These are phyloP conservation scores for Bombus difficillimus DNA, from an alignment of 1,140 invertebrate genomes.

Conservation along the genomic window DNA sequence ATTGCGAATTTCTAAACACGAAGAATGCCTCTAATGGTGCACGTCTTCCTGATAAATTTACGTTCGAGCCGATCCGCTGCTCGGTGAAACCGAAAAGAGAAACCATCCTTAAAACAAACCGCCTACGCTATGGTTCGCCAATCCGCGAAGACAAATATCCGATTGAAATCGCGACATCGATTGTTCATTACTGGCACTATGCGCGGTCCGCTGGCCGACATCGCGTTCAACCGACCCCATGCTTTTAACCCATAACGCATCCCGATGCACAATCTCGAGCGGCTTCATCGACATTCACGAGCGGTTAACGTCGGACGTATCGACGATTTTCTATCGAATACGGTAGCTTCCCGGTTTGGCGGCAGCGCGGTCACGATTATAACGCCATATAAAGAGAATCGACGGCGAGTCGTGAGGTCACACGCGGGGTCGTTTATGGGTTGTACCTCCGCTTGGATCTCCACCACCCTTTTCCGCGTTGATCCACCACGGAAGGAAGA, in stretches of 20 bases:
- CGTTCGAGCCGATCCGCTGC: background rate
- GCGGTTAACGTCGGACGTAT: slow-evolving; percentile 19
- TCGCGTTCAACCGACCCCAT: background rate
- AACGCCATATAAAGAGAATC: slow-evolving; percentile 63
- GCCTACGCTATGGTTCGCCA: background rate
- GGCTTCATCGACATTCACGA: slow-evolving; percentile 10
- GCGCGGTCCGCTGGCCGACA: slow-evolving; percentile 4
- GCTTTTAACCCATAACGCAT: slow-evolving; percentile 32
- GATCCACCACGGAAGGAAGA: slow-evolving; percentile 39
- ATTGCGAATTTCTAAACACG: background rate
- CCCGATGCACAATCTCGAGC: background rate
- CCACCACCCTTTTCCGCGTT: background rate
- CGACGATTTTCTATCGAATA: slow-evolving; percentile 56
- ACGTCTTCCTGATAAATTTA: background rate
- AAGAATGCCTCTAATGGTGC: background rate
- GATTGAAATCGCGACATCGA: slow-evolving; percentile 54
- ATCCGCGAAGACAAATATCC: slow-evolving; percentile 31
- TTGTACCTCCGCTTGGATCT: slow-evolving; percentile 24
- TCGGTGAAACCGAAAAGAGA: slow-evolving; percentile 20
- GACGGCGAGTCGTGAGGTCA: slow-evolving; percentile 63
- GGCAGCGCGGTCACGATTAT: slow-evolving; percentile 66
- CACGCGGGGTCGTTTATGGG: slow-evolving; percentile 62
- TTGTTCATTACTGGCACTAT: slow-evolving; percentile 40
- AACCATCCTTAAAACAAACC: slow-evolving; percentile 10
- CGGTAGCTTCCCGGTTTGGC: slow-evolving; percentile 59